phyloP scores from a whole-genome alignment of 2,113 vertebrate species.

The Cercopithecus mona region DNA sequence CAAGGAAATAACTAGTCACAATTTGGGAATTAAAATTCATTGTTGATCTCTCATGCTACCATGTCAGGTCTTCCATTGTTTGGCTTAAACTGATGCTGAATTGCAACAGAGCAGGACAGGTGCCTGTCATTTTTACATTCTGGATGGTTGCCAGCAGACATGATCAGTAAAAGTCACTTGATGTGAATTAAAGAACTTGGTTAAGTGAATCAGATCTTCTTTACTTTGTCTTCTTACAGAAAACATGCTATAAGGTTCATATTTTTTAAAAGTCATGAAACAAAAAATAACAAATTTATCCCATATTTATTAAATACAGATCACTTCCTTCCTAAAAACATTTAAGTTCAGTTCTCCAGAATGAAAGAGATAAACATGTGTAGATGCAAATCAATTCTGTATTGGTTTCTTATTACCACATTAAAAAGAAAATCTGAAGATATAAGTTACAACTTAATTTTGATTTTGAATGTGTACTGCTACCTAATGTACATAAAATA shows the following conservation, averaged over 20 bases:
- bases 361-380: neutral
- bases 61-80: neutral
- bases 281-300: neutral
- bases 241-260: neutral
- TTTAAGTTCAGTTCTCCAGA: constrained; percentile 22
- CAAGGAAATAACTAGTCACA: neutral
- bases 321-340: constrained; percentile 30
- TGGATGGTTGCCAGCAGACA: neutral
- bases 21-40: neutral
- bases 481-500: constrained; percentile 61
- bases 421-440: constrained; percentile 57
- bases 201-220: constrained; percentile 11
- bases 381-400: constrained; percentile 33
- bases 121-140: neutral
- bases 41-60: neutral
- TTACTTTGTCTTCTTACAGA: neutral
- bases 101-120: neutral
- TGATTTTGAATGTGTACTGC: constrained; percentile 44
- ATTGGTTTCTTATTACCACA: constrained; percentile 56
- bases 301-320: constrained; percentile 17
- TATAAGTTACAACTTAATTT: constrained; percentile 61
- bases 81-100: neutral
- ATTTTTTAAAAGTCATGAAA: constrained; percentile 26
- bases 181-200: neutral
- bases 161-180: neutral